Conservation (phyloP, 2,113 vertebrate genomes). For the Gallinago undulata region DNA sequence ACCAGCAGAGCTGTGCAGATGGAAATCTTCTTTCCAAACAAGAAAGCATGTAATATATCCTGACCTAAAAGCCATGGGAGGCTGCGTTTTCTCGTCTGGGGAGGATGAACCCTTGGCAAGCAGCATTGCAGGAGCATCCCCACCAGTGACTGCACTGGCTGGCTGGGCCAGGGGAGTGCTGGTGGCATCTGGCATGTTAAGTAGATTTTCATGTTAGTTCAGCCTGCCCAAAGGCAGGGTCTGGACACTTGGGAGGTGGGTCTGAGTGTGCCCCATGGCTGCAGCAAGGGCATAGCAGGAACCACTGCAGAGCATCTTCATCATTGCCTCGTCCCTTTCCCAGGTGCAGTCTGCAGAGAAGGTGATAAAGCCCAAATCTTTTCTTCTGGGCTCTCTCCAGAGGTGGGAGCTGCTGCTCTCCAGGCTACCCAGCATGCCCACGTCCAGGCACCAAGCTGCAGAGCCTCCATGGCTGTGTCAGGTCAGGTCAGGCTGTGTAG, state of each 20-base stretch:
- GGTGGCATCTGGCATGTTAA: background rate
- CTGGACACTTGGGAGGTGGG: background rate
- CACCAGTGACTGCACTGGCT: background rate
- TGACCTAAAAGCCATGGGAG: background rate
- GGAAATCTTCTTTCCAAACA: background rate
- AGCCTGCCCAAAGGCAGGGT: background rate
- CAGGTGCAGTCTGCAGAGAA: background rate
- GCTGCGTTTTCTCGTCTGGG: background rate
- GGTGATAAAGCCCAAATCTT: background rate
- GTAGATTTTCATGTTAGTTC: background rate
- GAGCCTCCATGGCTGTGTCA: background rate
- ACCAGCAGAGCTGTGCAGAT: background rate
- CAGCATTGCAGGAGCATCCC: background rate
- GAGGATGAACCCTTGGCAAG: background rate
- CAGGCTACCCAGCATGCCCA: background rate
- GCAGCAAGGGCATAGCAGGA: background rate
- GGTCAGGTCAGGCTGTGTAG: background rate
- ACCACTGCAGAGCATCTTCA: background rate
- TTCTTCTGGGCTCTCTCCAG: background rate
- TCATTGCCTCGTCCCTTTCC: background rate
- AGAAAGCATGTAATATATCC: background rate
- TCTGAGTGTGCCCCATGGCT: fast-evolving
- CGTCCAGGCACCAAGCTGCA: background rate
- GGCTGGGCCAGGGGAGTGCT: background rate
- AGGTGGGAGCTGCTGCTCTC: background rate